These are phyloP conservation scores for Cyclargus thomasi DNA, from an alignment of 1,140 invertebrate genomes.

Conservation along the genomic window DNA sequence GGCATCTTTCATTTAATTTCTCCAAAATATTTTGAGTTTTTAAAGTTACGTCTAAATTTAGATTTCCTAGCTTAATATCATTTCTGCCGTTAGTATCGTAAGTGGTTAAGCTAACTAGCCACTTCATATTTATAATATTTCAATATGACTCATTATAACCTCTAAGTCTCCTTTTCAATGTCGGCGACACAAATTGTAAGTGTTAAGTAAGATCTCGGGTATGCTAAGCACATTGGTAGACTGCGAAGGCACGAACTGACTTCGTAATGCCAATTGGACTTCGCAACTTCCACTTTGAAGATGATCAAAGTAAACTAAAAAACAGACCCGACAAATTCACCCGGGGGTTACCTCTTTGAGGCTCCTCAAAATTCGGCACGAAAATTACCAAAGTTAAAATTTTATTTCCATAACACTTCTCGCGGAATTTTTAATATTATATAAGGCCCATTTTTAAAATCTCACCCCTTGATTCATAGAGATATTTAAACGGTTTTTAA, in stretches of 20 bases:
- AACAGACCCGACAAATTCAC: neutral
- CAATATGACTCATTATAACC: too few species aligned
- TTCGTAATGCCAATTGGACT: neutral
- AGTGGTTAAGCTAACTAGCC: too few species aligned
- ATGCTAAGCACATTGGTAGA: neutral
- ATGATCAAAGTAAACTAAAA: constrained; percentile 1
- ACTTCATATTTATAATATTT: neutral
- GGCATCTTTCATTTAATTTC: too few species aligned
- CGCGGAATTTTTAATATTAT: neutral
- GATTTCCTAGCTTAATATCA: too few species aligned
- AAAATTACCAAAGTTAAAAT: neutral
- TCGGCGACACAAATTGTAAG: neutral
- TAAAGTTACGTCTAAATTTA: too few species aligned
- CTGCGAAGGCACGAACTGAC: too few species aligned
- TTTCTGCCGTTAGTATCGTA: too few species aligned
- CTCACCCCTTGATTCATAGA: too few species aligned
- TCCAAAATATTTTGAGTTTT: too few species aligned
- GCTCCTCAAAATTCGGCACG: neutral
- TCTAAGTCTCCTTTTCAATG: neutral
- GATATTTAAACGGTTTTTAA: too few species aligned
- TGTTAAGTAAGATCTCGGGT: neutral
- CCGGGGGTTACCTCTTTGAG: neutral
- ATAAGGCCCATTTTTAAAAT: too few species aligned
- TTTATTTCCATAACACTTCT: neutral
- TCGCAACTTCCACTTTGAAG: neutral